Evolutionary conservation across 2,797 vertebrate species (phyloP).

Genomic region (Naso thynnoides): DNA sequence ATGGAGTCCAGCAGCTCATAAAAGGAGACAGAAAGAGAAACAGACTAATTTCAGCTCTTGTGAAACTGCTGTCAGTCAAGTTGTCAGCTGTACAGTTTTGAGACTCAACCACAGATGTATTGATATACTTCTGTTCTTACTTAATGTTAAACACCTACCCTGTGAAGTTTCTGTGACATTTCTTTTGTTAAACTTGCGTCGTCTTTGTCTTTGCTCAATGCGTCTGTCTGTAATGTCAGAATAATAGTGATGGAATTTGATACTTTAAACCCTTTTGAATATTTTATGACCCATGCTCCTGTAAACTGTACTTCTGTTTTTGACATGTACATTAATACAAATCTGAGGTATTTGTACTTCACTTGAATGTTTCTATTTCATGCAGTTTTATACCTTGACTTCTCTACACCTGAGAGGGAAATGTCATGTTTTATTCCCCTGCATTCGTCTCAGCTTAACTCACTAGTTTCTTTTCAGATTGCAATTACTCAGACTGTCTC

Average conservation of each 20-base stretch:
- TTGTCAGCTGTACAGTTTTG: not conserved
- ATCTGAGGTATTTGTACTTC: not conserved
- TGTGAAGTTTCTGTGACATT: not conserved
- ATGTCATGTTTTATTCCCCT: not conserved
- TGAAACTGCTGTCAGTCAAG: conserved; percentile 1
- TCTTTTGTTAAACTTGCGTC: not conserved
- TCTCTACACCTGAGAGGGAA: not conserved
- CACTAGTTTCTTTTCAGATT: not conserved
- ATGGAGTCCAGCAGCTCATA: conserved; percentile 15
- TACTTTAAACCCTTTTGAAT: not conserved
- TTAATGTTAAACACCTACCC: not conserved
- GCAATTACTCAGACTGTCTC: not conserved
- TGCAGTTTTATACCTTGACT: not conserved
- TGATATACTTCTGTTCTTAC: not conserved
- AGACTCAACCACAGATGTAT: not conserved
- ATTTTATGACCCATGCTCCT: not conserved
- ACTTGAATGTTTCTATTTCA: not conserved
- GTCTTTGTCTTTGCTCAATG: not conserved
- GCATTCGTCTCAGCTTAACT: not conserved
- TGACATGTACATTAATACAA: not conserved
- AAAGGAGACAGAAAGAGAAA: conserved; percentile 14
- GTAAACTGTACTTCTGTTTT: no score
- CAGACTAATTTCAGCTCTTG: not conserved
- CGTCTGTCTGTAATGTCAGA: not conserved
- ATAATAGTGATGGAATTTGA: not conserved